Conservation (phyloP, 2,113 vertebrate genomes). For the Silurus asotus region DNA sequence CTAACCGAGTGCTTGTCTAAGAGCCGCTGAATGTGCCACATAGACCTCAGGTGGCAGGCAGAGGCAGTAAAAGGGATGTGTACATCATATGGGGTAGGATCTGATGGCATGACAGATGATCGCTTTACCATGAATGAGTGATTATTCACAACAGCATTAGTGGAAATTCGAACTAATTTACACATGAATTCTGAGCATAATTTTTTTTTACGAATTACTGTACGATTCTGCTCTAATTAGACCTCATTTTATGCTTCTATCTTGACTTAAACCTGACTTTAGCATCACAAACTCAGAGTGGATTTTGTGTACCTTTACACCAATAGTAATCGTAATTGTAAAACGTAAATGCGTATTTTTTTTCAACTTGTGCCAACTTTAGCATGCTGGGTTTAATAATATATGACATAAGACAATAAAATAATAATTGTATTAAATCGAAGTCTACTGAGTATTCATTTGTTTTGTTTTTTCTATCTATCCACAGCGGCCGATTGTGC, state of each 20-base stretch:
- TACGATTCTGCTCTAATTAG: background rate
- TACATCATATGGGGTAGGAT: slow-evolving; percentile 21
- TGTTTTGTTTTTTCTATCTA: too few species aligned
- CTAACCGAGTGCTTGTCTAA: slow-evolving; percentile 1
- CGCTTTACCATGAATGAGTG: background rate
- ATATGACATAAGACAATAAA: background rate
- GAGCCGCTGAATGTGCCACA: background rate
- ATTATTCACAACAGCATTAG: background rate
- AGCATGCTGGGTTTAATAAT: background rate
- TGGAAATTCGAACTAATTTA: background rate
- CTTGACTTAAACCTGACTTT: background rate
- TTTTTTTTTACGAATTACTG: background rate
- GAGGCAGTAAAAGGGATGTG: slow-evolving; percentile 1
- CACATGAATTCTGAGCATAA: background rate
- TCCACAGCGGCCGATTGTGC: too few species aligned
- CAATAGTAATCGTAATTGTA: too few species aligned
- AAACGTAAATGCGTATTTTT: background rate
- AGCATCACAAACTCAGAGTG: background rate
- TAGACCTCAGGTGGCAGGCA: background rate
- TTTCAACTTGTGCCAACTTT: background rate
- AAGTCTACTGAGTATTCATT: too few species aligned
- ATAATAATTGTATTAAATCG: background rate
- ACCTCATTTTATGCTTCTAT: background rate
- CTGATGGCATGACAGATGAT: background rate
- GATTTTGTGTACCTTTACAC: too few species aligned